A percentile compares a stretch with the other conserved stretches of the same genome.
Conservation (phyloP, 2,113 vertebrate genomes). For the Cyphotilapia sp. region DNA sequence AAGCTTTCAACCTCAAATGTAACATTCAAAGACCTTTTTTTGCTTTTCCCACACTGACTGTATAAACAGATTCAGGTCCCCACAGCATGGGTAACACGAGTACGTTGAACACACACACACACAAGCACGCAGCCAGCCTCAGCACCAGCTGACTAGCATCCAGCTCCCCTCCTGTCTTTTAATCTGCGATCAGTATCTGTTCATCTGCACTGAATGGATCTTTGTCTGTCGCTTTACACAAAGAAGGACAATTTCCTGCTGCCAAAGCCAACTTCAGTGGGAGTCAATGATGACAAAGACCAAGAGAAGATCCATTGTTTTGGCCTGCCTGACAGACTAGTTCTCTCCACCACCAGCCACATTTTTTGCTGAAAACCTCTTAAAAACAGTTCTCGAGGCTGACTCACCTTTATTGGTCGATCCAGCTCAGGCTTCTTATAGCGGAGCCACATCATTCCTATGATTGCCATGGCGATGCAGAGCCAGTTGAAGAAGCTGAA, state of each 20-base stretch:
- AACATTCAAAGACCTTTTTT: background rate
- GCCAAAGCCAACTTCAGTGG: constrained; percentile 11
- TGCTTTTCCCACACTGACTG: background rate
- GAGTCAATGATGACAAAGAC: background rate
- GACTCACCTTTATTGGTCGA: constrained; percentile 89
- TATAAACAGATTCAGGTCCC: background rate
- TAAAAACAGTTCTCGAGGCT: background rate
- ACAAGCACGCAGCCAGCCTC: background rate
- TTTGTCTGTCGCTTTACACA: constrained; percentile 1
- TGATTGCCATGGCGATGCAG: constrained; percentile 92
- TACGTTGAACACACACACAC: background rate
- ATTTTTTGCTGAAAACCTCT: background rate
- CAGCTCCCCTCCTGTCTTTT: background rate
- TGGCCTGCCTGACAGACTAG: background rate
- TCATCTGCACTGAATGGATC: constrained; percentile 14
- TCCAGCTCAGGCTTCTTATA: constrained; percentile 89
- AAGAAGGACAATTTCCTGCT: background rate
- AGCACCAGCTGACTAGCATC: constrained; percentile 22
- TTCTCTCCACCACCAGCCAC: background rate
- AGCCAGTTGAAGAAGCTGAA: constrained; percentile 99
- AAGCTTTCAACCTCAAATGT: background rate
- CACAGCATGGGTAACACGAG: background rate
- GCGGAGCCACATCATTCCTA: constrained; percentile 95
- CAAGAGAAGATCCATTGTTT: background rate
- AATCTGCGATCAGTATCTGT: background rate